A percentile compares a stretch with the other conserved stretches of the same genome.
These are phyloP conservation scores for Parotocinclus haroldoi DNA, from an alignment of 2,797 vertebrate genomes.

Conservation along the genomic window DNA sequence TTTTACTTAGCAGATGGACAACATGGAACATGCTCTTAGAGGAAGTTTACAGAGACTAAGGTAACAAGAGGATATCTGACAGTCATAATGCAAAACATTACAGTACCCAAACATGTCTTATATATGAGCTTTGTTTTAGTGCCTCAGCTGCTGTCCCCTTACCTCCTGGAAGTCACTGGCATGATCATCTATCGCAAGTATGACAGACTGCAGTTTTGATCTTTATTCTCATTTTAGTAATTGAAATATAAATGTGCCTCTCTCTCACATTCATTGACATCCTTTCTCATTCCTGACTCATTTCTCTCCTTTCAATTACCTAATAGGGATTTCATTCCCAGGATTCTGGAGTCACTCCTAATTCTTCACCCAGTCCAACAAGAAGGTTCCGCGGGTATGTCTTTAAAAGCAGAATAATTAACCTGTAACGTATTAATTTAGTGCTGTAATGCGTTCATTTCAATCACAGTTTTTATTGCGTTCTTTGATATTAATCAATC, in stretches of 20 bases:
- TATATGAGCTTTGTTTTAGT: constrained; percentile 44
- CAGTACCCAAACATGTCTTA: too few relatives aligned
- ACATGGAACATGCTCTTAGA: constrained; percentile 64
- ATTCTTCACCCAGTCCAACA: constrained; percentile 75
- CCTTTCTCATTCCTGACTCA: too few relatives aligned
- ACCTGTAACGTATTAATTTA: too few relatives aligned
- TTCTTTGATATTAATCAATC: too few relatives aligned
- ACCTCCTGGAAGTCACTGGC: constrained; percentile 67
- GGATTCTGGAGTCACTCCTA: constrained; percentile 73
- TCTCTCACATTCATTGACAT: too few relatives aligned
- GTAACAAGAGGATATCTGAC: constrained; percentile 44
- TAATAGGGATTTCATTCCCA: constrained; percentile 66
- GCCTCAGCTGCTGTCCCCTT: constrained; percentile 61
- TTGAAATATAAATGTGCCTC: neutral
- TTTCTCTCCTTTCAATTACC: neutral
- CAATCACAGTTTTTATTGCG: too few relatives aligned
- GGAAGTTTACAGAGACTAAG: constrained; percentile 67
- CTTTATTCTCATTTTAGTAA: neutral
- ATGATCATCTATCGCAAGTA: constrained; percentile 59
- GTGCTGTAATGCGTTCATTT: too few relatives aligned
- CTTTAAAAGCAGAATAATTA: too few relatives aligned
- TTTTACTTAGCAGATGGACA: constrained; percentile 63
- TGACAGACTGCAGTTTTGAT: constrained; percentile 1
- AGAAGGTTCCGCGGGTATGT: constrained; percentile 68
- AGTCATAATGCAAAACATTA: too few relatives aligned